Evolutionary conservation across 2,888 invertebrate species (phyloP), one percentile per base, ranked within the genome.

Genomic region (Elmis aenea): DNA sequence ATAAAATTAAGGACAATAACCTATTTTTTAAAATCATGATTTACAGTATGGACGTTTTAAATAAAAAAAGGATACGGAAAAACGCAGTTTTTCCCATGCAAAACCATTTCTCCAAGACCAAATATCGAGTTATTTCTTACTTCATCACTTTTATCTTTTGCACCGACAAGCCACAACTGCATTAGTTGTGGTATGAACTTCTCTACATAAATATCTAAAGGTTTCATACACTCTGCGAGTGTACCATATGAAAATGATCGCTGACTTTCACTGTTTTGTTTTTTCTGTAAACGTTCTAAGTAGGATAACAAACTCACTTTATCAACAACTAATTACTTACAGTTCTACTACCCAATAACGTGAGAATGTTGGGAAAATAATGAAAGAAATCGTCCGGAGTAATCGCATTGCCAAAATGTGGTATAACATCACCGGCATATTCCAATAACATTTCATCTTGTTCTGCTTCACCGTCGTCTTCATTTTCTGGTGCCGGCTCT

Each of bases 91-190:
- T 76, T 80, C 29, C 81, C 79, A 61, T 81, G 73, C 8, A 80
- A 64, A 24, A 79, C 77, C 54, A 87, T 70, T 58, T 87, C 84
- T 2, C 87, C 88, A 27, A 87, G 67, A 10, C 83, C 86, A 61
- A 75, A 88, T 26, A 83, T 79, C 1, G 84, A 74, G 66, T 88
- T 88, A 57, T 85, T 85, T 32, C 87, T 72, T 1, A 85, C 82
- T 62, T 84, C 84, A 28, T 78, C 76, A 50, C 77, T 77, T 0
- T 71, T 59, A 62, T 86, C 85, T 32, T 70, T 68, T 1, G 77
- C 67, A 27, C 77, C 74, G 30, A 65, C 71, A 37, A 82, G 66
- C 58, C 85, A 77, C 5, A 81, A 58, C 2, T 81, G 79, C 45
- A 81, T 71, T 31, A 87, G 62, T 22, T 74, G 70, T 12, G 73